Conservation (phyloP, 2,888 invertebrate species). For the Pterostichus niger region DNA sequence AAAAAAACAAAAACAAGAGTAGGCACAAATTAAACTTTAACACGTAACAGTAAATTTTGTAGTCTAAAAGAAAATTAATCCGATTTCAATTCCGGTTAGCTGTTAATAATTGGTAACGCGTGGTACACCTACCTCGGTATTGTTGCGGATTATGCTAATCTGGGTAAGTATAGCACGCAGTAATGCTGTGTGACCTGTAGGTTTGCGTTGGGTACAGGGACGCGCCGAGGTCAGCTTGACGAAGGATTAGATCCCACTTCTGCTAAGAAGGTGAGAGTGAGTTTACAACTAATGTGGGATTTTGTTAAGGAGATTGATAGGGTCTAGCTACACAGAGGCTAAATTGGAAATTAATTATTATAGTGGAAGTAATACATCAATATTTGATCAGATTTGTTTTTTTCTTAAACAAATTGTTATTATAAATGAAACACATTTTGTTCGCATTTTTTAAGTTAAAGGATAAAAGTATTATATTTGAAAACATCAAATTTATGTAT, state of each 20-base stretch:
- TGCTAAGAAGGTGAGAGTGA: not conserved
- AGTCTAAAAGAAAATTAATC: constrained; percentile 20
- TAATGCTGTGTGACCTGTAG: not conserved
- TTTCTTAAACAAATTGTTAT: too few species aligned
- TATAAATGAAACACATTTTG: too few species aligned
- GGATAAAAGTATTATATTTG: too few species aligned
- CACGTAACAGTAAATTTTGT: constrained; percentile 42
- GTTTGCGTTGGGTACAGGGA: constrained; percentile 13
- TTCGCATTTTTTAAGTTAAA: too few species aligned
- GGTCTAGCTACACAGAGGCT: not conserved
- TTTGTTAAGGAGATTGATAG: constrained; percentile 9
- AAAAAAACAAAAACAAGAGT: constrained; percentile 30
- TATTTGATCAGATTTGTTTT: too few species aligned
- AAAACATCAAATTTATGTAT: too few species aligned
- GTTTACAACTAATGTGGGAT: not conserved
- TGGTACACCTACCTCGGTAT: constrained; percentile 17
- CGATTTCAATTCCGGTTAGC: constrained; percentile 49
- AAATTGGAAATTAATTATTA: not conserved
- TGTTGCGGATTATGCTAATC: constrained; percentile 24
- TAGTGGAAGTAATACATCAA: not conserved
- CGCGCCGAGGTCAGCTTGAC: not conserved
- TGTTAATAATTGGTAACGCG: constrained; percentile 43
- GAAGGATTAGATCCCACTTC: constrained; percentile 6
- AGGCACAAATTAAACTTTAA: constrained; percentile 40
- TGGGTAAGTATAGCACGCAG: constrained; percentile 4